Evolutionary conservation across 1,140 invertebrate genomes (phyloP).

Genomic region (Heliconius eleuchia): DNA sequence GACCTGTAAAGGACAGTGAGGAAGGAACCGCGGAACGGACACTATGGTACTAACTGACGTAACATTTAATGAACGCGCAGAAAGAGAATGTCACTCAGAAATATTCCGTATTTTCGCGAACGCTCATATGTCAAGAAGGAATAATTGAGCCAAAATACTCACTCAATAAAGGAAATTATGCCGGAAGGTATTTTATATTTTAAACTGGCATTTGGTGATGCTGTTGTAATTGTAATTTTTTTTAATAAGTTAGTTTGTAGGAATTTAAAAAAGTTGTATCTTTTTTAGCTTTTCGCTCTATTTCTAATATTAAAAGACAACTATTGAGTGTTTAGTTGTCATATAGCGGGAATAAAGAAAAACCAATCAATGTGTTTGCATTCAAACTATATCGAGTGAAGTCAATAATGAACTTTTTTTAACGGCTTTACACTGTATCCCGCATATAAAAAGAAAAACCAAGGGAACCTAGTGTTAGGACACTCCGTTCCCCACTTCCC

Average conservation of each 20-base stretch:
- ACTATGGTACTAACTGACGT: slow-evolving; percentile 17
- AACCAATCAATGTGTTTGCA: too few relatives aligned
- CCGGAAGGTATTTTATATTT: slow-evolving; percentile 9
- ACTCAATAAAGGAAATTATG: slow-evolving; percentile 1
- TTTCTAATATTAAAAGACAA: too few relatives aligned
- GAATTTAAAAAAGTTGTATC: too few relatives aligned
- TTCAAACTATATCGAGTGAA: too few relatives aligned
- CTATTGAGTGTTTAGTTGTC: too few relatives aligned
- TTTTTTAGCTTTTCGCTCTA: too few relatives aligned
- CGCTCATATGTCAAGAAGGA: slow-evolving; percentile 20
- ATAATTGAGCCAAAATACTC: slow-evolving; percentile 12
- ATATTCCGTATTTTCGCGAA: slow-evolving; percentile 7
- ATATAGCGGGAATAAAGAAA: too few relatives aligned
- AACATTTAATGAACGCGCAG: slow-evolving; percentile 22
- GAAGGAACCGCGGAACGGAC: slow-evolving; percentile 27
- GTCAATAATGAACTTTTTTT: not conserved
- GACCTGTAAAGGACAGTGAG: slow-evolving; percentile 27
- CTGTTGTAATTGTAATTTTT: not conserved
- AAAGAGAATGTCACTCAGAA: slow-evolving; percentile 23
- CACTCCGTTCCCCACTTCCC: too few relatives aligned
- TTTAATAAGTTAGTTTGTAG: not conserved
- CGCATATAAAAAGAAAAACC: not conserved
- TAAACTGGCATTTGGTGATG: not conserved
- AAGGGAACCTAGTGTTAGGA: not conserved
- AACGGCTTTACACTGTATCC: not conserved